Evolutionary conservation across 2,888 invertebrate species (phyloP).

Genomic region (Hybos culiciformis): DNA sequence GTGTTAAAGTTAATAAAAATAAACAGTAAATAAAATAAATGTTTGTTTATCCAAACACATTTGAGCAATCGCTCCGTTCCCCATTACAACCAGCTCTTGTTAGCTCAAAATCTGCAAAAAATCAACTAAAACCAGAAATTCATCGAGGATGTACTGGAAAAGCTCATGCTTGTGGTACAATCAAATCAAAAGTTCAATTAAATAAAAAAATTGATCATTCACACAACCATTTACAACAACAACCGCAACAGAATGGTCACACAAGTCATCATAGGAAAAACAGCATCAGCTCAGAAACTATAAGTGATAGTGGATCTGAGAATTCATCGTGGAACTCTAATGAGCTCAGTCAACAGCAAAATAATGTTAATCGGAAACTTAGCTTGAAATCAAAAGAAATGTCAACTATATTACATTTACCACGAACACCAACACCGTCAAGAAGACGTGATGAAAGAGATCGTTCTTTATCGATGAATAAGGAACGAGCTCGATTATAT

Average conservation of each 20-base stretch:
- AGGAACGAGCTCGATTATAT: constrained; percentile 17
- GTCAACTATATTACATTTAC: not conserved
- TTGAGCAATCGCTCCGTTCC: constrained; percentile 32
- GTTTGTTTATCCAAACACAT: constrained; percentile 30
- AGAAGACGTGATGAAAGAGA: constrained; percentile 12
- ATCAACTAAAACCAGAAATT: constrained; percentile 28
- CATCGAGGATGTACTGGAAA: constrained; percentile 64
- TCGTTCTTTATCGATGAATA: constrained; percentile 9
- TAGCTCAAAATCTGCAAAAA: not conserved
- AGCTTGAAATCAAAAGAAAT: constrained; percentile 12
- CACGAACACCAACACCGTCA: constrained; percentile 11
- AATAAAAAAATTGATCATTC: constrained; percentile 13
- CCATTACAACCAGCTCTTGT: constrained; percentile 20
- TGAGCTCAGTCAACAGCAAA: constrained; percentile 11
- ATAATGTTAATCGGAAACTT: constrained; percentile 4
- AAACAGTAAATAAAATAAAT: constrained; percentile 20
- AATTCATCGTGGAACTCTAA: constrained; percentile 26
- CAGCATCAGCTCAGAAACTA: constrained; percentile 34
- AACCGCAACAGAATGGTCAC: not conserved
- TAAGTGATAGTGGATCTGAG: constrained; percentile 35
- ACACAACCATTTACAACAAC: constrained; percentile 9
- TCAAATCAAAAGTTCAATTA: constrained; percentile 22
- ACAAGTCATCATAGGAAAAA: constrained; percentile 24
- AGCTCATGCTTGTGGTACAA: constrained; percentile 55
- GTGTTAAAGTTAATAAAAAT: too few relatives aligned